Evolutionary conservation across 2,888 invertebrate species (phyloP).

Genomic region (Isoperla grammatica): DNA sequence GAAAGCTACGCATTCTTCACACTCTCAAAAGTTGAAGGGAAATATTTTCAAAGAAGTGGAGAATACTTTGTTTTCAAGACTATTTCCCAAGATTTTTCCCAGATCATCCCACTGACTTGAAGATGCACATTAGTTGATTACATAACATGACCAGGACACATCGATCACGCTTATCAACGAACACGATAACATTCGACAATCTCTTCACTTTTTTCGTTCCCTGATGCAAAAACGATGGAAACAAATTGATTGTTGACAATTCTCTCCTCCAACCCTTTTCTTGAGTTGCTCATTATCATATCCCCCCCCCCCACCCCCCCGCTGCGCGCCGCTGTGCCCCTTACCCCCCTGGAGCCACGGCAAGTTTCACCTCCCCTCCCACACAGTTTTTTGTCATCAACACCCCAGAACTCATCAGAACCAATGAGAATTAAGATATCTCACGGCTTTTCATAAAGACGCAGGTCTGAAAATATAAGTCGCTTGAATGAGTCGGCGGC

Average conservation of each 20-base stretch:
- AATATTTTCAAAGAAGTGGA: too few species aligned
- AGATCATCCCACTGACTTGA: too few species aligned
- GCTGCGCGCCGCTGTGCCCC: conserved; percentile 1
- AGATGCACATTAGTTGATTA: too few species aligned
- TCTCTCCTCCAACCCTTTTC: conserved; percentile 1
- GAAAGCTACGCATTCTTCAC: too few species aligned
- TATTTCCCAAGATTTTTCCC: too few species aligned
- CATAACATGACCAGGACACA: too few species aligned
- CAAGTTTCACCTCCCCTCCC: neutral
- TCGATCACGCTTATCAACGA: too few species aligned
- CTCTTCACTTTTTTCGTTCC: neutral
- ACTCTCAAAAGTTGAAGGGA: too few species aligned
- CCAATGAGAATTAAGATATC: conserved; percentile 14
- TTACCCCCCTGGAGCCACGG: neutral
- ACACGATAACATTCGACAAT: neutral
- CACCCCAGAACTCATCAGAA: conserved; percentile 15
- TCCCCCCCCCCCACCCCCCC: conserved; percentile 7
- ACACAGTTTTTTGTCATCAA: conserved; percentile 15
- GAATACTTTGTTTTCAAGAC: too few species aligned
- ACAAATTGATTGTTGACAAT: conserved; percentile 23
- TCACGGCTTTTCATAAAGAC: neutral
- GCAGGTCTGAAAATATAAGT: too few species aligned
- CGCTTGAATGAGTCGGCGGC: too few species aligned
- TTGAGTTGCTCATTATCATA: conserved; percentile 2
- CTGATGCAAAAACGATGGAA: neutral